Evolutionary conservation across 1,140 invertebrate species (phyloP).

Genomic region (Laupala kohalensis): DNA sequence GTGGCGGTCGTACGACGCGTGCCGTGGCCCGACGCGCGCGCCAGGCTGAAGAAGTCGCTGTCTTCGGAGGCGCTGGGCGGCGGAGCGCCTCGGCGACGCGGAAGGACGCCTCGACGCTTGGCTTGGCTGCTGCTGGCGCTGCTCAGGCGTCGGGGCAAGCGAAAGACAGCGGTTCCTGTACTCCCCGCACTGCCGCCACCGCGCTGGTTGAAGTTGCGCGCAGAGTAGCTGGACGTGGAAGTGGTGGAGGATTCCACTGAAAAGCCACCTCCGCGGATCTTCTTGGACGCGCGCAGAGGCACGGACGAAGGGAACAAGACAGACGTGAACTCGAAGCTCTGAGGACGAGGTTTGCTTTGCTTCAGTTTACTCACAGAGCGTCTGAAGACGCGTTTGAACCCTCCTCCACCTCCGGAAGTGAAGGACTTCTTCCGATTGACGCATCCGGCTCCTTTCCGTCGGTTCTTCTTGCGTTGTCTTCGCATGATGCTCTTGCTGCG

Average conservation of each 20-base stretch:
- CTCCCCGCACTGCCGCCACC: constrained; percentile 17
- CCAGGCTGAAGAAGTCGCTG: constrained; percentile 44
- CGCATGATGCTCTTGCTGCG: constrained; percentile 79
- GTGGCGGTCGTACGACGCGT: background rate
- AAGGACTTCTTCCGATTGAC: constrained; percentile 15
- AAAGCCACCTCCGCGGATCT: background rate
- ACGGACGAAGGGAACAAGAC: constrained; percentile 33
- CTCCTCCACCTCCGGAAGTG: background rate
- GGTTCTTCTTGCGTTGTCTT: constrained; percentile 54
- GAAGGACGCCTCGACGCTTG: background rate
- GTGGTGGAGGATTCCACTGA: background rate
- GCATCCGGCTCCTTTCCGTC: constrained; percentile 31
- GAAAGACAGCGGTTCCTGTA: constrained; percentile 21
- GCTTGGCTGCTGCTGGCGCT: background rate
- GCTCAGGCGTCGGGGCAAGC: background rate
- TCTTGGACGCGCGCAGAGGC: background rate
- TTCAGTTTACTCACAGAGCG: constrained; percentile 32
- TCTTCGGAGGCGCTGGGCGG: constrained; percentile 45
- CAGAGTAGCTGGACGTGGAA: background rate
- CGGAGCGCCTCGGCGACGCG: constrained; percentile 17
- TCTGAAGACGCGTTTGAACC: constrained; percentile 20
- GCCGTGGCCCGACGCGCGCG: constrained; percentile 21
- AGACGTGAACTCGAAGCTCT: constrained; percentile 34
- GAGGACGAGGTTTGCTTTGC: constrained; percentile 18
- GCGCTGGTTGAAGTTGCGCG: background rate